A percentile compares a stretch with the other conserved stretches of the same genome.
These are phyloP conservation scores for Diorhabda carinulata DNA, from an alignment of 1,140 invertebrate genomes.

Conservation along the genomic window DNA sequence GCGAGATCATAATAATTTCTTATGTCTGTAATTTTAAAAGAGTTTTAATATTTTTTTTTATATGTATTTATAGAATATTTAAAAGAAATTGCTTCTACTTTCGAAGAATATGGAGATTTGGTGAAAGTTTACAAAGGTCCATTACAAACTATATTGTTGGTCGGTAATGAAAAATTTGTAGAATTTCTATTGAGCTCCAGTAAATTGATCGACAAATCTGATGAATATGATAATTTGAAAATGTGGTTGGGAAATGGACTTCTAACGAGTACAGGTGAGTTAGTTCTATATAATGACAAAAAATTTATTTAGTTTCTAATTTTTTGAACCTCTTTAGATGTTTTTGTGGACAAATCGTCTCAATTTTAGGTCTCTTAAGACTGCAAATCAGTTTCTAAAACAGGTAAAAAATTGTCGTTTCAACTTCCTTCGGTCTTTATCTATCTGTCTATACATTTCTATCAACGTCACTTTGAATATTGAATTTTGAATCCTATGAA, in stretches of 20 bases:
- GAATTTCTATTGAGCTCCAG: conserved; percentile 61
- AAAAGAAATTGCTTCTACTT: conserved; percentile 15
- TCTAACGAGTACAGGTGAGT: conserved; percentile 61
- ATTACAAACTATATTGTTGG: conserved; percentile 13
- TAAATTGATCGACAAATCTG: conserved; percentile 69
- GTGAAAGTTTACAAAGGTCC: conserved; percentile 12
- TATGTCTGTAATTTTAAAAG: no score
- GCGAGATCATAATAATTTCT: no score
- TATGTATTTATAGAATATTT: conserved; percentile 17
- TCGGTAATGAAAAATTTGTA: conserved; percentile 31
- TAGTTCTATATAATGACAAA: background rate
- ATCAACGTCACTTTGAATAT: no score
- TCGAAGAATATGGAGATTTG: conserved; percentile 19
- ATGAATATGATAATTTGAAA: conserved; percentile 67
- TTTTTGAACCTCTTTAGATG: no score
- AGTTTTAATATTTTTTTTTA: background rate
- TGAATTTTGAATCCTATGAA: no score
- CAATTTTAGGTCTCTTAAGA: no score
- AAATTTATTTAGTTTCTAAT: no score
- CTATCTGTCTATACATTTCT: no score
- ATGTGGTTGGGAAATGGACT: conserved; percentile 75
- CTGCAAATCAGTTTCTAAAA: no score
- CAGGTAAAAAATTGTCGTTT: no score
- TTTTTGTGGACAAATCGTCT: no score
- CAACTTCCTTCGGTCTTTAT: no score